phyloP scores from a whole-genome alignment of 2,888 invertebrate genomes.

The Catocala sponsa region DNA sequence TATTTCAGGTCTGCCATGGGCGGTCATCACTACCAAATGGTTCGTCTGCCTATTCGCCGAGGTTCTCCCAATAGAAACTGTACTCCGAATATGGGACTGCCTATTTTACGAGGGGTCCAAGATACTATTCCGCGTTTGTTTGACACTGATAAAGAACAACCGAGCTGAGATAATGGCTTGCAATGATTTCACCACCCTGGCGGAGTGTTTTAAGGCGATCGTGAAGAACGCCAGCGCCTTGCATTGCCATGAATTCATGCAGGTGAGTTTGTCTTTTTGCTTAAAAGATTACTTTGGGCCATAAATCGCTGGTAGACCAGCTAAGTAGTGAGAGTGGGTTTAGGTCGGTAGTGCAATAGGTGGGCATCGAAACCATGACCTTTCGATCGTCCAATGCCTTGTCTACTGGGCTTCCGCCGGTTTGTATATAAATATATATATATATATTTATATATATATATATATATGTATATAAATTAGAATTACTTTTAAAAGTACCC shows the following conservation, averaged over 20 bases:
- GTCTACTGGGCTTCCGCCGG: no score
- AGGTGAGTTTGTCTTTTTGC: conserved; percentile 82
- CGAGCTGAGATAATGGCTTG: conserved; percentile 91
- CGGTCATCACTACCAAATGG: conserved; percentile 97
- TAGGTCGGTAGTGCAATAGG: no score
- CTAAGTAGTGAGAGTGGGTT: no score
- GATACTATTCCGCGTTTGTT: conserved; percentile 95
- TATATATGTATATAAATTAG: no score
- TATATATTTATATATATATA: no score
- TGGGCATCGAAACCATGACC: no score
- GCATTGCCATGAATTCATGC: conserved; percentile 96
- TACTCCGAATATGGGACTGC: conserved; percentile 98
- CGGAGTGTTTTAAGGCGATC: conserved; percentile 94
- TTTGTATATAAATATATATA: no score
- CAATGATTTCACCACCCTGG: conserved; percentile 93
- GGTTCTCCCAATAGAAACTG: conserved; percentile 97
- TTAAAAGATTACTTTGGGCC: background rate
- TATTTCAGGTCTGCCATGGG: conserved; percentile 93
- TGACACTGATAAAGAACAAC: conserved; percentile 94
- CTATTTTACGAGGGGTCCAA: conserved; percentile 98
- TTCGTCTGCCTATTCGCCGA: conserved; percentile 98
- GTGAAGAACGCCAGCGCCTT: conserved; percentile 93
- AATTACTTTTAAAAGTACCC: no score
- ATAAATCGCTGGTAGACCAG: no score
- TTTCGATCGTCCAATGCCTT: no score